These are phyloP conservation scores for Ifrita kowaldi DNA, from an alignment of 2,113 vertebrate genomes.

Conservation along the genomic window DNA sequence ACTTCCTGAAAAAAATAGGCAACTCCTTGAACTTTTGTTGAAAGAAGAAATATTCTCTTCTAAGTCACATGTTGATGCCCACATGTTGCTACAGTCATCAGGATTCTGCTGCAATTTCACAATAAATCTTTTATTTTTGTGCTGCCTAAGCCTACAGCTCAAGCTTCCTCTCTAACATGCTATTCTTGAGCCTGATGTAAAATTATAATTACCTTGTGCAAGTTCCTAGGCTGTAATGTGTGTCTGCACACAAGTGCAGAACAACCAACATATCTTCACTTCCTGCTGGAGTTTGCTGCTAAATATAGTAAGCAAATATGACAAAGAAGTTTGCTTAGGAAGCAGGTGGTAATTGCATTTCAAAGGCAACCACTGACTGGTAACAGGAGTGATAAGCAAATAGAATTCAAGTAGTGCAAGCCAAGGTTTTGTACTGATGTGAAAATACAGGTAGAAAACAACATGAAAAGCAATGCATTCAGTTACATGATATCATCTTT, in stretches of 20 bases:
- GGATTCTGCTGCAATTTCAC: not conserved
- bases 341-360: not conserved
- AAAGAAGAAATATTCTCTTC: not conserved
- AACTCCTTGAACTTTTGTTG: not conserved
- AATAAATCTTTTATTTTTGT: not conserved
- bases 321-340: not conserved
- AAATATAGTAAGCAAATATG: not conserved
- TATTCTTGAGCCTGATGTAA: not conserved
- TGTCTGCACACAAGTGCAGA: not conserved
- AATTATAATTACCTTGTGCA: not conserved
- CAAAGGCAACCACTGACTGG: not conserved
- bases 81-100: not conserved
- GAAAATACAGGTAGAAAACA: constrained; percentile 3
- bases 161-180: not conserved
- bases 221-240: not conserved
- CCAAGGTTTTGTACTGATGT: not conserved
- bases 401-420: not conserved
- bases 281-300: not conserved
- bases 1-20: not conserved
- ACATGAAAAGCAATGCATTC: not conserved
- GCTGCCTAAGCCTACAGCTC: not conserved
- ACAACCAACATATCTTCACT: not conserved
- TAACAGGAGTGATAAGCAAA: constrained; percentile 10
- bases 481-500: constrained; percentile 36
- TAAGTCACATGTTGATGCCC: not conserved